phyloP scores from a whole-genome alignment of 2,113 vertebrate genomes.

The Grantiella picta region DNA sequence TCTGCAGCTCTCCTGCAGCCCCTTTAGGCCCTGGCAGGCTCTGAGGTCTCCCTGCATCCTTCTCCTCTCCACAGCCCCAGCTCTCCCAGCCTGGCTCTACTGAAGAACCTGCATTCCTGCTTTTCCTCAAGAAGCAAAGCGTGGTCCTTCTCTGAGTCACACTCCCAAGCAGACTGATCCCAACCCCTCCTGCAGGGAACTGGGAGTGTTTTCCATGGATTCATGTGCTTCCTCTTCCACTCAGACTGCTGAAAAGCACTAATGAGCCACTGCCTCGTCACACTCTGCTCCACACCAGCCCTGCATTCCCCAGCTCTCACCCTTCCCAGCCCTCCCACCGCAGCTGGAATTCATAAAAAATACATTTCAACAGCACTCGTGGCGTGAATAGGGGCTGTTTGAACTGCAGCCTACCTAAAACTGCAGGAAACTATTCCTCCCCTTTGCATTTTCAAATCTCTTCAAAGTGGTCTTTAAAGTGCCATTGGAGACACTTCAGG shows the following conservation, averaged over 20 bases:
- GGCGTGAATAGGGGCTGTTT: background rate
- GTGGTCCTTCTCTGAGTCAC: background rate
- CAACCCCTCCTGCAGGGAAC: background rate
- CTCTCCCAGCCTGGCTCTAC: background rate
- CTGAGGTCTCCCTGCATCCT: background rate
- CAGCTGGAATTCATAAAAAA: background rate
- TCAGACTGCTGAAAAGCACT: background rate
- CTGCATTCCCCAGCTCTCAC: background rate
- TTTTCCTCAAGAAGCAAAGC: background rate
- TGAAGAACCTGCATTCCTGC: background rate
- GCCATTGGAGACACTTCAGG: background rate
- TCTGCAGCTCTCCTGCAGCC: background rate
- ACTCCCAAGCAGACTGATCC: background rate
- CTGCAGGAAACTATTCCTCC: background rate
- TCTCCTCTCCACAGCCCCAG: background rate
- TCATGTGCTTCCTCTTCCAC: background rate
- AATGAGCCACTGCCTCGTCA: background rate
- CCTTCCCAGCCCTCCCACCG: background rate
- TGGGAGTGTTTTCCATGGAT: background rate
- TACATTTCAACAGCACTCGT: background rate
- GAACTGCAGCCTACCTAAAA: background rate
- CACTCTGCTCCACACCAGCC: background rate
- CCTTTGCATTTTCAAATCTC: background rate
- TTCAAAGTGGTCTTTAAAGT: background rate
- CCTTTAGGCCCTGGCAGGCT: rapidly evolving